These are phyloP conservation scores for Drosophila lutescens DNA, from an alignment of 2,888 invertebrate genomes.

Conservation along the genomic window DNA sequence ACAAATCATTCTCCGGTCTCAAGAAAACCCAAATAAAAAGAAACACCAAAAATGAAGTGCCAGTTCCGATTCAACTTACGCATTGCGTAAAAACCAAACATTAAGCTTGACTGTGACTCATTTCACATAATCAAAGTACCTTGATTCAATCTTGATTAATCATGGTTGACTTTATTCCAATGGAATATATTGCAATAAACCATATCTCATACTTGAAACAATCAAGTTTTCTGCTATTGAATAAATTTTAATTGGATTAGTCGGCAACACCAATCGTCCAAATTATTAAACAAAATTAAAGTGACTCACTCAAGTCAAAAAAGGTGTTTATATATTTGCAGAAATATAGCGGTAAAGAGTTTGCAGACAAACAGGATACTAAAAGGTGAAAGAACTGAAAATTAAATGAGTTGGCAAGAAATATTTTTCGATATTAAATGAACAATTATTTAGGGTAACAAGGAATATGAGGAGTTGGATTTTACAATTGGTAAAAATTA, in stretches of 20 bases:
- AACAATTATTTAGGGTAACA: neutral
- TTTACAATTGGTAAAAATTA: too few species aligned
- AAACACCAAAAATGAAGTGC: constrained; percentile 30
- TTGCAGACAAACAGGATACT: constrained; percentile 17
- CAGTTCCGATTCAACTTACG: constrained; percentile 47
- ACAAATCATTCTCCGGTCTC: constrained; percentile 36
- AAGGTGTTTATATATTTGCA: constrained; percentile 17
- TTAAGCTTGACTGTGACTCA: constrained; percentile 37
- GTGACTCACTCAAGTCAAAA: constrained; percentile 33
- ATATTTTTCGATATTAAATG: neutral
- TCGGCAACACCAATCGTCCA: neutral
- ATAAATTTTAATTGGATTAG: constrained; percentile 29
- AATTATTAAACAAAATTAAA: constrained; percentile 14
- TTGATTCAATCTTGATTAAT: constrained; percentile 8
- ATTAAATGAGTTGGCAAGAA: constrained; percentile 16
- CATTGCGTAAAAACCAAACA: constrained; percentile 47
- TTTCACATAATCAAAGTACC: constrained; percentile 9
- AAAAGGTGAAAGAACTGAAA: constrained; percentile 10
- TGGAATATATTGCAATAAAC: neutral
- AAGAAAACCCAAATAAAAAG: constrained; percentile 23
- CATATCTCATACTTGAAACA: neutral
- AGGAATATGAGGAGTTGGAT: too few species aligned
- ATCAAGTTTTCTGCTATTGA: constrained; percentile 20
- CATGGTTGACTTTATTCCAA: neutral
- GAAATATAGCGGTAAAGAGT: constrained; percentile 17